phyloP scores from a whole-genome alignment of 2,888 invertebrate species.

The Chrysolina oricalcia region DNA sequence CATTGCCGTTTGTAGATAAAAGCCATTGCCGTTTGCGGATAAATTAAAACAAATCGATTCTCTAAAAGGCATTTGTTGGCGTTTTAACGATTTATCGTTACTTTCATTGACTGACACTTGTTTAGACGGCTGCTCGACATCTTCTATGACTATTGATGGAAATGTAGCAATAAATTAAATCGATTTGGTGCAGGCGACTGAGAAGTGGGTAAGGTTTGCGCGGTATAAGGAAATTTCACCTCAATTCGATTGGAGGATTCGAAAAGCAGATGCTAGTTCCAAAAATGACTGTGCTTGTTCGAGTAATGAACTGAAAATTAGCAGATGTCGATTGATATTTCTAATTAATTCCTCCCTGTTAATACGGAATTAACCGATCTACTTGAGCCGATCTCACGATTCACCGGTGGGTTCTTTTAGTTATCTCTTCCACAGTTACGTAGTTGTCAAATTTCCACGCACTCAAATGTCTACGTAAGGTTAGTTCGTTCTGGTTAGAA shows the following conservation, averaged over 20 bases:
- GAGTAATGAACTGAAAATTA: too few relatives aligned
- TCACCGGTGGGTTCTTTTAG: too few relatives aligned
- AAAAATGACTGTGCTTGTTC: too few relatives aligned
- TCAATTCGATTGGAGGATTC: neutral
- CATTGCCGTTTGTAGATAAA: constrained; percentile 10
- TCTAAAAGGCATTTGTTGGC: constrained; percentile 18
- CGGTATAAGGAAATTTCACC: constrained; percentile 8
- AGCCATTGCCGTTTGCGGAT: constrained; percentile 6
- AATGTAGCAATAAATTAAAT: constrained; percentile 16
- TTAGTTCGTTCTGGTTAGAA: too few relatives aligned
- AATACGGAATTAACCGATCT: too few relatives aligned
- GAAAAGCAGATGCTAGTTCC: too few relatives aligned
- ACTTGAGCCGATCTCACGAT: too few relatives aligned
- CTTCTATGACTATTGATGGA: constrained; percentile 25
- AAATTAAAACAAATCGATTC: constrained; percentile 9
- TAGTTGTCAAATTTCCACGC: too few relatives aligned
- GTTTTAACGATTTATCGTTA: constrained; percentile 20
- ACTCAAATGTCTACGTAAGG: too few relatives aligned
- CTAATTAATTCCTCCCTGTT: too few relatives aligned
- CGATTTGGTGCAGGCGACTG: neutral
- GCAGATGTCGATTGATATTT: too few relatives aligned
- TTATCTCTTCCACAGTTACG: too few relatives aligned
- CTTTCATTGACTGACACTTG: constrained; percentile 29
- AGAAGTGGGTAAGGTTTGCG: neutral
- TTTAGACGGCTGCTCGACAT: constrained; percentile 15